Percentiles rank a stretch among this genome's conserved stretches.
phyloP scores from a whole-genome alignment of 2,113 vertebrate species.

The Glareola pratincola region DNA sequence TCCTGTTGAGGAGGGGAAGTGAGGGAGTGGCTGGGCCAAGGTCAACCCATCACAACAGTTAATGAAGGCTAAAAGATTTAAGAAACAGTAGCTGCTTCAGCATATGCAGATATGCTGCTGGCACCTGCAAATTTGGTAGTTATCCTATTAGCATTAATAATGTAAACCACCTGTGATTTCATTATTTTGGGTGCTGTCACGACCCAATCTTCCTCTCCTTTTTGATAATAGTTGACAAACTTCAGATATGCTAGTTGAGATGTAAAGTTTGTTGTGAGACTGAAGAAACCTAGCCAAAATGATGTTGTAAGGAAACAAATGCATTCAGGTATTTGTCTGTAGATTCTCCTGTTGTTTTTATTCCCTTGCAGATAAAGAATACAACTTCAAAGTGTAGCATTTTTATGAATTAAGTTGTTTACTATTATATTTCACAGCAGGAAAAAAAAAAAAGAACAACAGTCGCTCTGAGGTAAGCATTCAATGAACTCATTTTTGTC shows the following conservation, averaged over 20 bases:
- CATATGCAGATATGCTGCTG: neutral
- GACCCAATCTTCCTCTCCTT: neutral
- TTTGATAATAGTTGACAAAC: neutral
- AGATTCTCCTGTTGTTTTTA: neutral
- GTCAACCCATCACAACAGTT: neutral
- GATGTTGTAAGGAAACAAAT: neutral
- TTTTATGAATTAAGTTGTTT: neutral
- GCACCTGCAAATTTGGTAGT: neutral
- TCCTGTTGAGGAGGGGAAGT: neutral
- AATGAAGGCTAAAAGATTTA: neutral
- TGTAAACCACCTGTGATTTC: neutral
- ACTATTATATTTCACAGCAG: neutral
- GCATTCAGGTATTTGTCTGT: neutral
- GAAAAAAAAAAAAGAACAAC: neutral
- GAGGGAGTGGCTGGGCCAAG: neutral
- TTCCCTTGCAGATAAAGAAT: neutral
- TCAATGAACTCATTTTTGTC: neutral
- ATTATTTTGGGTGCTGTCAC: neutral
- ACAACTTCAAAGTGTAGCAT: neutral
- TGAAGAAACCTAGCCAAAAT: neutral
- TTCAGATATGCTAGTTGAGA: neutral
- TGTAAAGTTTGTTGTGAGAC: neutral
- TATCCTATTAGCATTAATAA: neutral
- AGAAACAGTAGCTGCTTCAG: neutral
- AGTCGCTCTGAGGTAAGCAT: neutral